These are phyloP conservation scores for Oreochromis niloticus DNA, from an alignment of 2,113 vertebrate genomes.

Conservation along the genomic window DNA sequence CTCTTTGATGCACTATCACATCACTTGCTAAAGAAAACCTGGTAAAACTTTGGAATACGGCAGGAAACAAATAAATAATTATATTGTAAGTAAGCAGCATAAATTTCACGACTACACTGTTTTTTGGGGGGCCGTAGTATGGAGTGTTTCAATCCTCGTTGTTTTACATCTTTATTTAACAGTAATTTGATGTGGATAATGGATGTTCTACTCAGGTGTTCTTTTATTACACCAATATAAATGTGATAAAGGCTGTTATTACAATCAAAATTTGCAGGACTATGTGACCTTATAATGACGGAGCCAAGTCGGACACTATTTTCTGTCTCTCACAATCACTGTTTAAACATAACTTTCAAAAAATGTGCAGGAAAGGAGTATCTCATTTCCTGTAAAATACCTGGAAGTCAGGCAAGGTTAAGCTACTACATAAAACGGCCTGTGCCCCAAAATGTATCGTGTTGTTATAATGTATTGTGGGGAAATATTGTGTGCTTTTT, in stretches of 20 bases:
- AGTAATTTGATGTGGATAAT: accelerated
- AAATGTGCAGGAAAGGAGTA: neutral
- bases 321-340: neutral
- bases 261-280: neutral
- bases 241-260: neutral
- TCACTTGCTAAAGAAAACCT: neutral
- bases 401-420: neutral
- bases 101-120: neutral
- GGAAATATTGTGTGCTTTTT: neutral
- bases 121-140: neutral
- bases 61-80: neutral
- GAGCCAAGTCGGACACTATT: neutral
- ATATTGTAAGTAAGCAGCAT: neutral
- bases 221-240: neutral
- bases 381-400: neutral
- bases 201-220: neutral
- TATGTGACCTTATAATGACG: neutral
- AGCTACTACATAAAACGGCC: neutral
- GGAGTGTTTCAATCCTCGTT: accelerated
- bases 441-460: neutral
- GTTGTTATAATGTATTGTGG: neutral
- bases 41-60: neutral
- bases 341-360: neutral
- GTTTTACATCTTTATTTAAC: neutral
- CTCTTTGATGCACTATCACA: neutral